phyloP scores from a whole-genome alignment of 1,140 invertebrate genomes.

The Hypsibius dujardini region DNA sequence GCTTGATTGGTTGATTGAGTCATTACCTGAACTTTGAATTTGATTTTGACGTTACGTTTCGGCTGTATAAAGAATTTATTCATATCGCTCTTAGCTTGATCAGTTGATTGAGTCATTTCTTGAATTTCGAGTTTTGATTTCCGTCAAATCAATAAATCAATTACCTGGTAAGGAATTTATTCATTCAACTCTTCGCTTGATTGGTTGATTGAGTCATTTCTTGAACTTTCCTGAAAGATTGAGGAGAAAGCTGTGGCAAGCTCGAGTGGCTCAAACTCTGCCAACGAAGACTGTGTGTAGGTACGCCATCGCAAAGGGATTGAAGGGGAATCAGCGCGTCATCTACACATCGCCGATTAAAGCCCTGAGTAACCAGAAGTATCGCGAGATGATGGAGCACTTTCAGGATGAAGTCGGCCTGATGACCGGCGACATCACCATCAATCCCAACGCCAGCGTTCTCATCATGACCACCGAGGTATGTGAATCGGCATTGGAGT shows the following conservation, averaged over 20 bases:
- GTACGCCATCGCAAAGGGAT: conserved; percentile 50
- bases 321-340: conserved; percentile 60
- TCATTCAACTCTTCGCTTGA: neutral
- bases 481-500: neutral
- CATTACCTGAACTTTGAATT: no score
- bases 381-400: conserved; percentile 89
- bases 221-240: no score
- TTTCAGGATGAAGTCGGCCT: conserved; percentile 86
- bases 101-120: neutral
- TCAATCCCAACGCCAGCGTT: conserved; percentile 89
- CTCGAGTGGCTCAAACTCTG: no score
- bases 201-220: no score
- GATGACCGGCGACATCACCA: conserved; percentile 96
- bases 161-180: conserved; percentile 66
- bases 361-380: conserved; percentile 98
- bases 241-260: no score
- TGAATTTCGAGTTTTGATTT: no score
- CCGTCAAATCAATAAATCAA: no score
- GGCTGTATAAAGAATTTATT: conserved; percentile 50
- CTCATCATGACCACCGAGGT: conserved; percentile 99
- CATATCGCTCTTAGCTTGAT: neutral
- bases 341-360: conserved; percentile 99
- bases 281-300: conserved; percentile 27
- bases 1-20: neutral
- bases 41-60: no score